Percentiles rank a stretch among this genome's conserved stretches.
These are phyloP conservation scores for Apoderus coryli DNA, from an alignment of 2,888 invertebrate species.

Conservation along the genomic window DNA sequence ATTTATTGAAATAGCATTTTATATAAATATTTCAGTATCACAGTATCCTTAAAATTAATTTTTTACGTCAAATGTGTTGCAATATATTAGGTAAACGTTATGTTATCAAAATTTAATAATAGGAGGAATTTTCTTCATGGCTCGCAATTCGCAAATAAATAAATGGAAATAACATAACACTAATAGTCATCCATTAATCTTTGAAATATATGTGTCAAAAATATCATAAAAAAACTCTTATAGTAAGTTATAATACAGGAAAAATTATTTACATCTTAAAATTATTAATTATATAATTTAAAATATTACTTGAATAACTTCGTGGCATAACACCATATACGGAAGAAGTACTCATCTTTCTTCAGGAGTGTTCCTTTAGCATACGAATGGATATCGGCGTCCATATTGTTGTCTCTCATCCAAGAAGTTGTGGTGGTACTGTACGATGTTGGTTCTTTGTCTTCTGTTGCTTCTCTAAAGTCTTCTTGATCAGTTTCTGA, in stretches of 20 bases:
- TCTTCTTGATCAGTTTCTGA: slow-evolving; percentile 39
- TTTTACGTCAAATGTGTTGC: slow-evolving; percentile 6
- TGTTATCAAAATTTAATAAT: not conserved
- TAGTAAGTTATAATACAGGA: too few relatives aligned
- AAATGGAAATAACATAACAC: slow-evolving; percentile 1
- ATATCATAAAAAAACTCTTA: too few relatives aligned
- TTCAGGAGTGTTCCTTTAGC: slow-evolving; percentile 72
- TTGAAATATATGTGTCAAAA: too few relatives aligned
- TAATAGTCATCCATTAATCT: too few relatives aligned
- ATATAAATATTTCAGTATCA: slow-evolving; percentile 21
- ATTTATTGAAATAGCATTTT: slow-evolving; percentile 8
- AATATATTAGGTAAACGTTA: slow-evolving; percentile 5
- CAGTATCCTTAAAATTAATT: slow-evolving; percentile 21
- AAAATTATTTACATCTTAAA: slow-evolving; percentile 22
- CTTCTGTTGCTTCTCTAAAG: slow-evolving; percentile 47
- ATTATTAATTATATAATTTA: slow-evolving; percentile 10
- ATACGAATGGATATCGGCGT: slow-evolving; percentile 82
- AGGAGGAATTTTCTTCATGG: slow-evolving; percentile 6
- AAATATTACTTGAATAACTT: slow-evolving; percentile 69
- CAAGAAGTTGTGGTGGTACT: slow-evolving; percentile 89
- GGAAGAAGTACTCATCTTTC: slow-evolving; percentile 91
- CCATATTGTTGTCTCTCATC: slow-evolving; percentile 87
- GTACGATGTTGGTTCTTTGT: slow-evolving; percentile 64
- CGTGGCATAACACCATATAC: slow-evolving; percentile 79
- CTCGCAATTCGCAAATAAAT: slow-evolving; percentile 21